These are phyloP conservation scores for Morpho achilles DNA, from an alignment of 2,888 invertebrate species.

Conservation along the genomic window DNA sequence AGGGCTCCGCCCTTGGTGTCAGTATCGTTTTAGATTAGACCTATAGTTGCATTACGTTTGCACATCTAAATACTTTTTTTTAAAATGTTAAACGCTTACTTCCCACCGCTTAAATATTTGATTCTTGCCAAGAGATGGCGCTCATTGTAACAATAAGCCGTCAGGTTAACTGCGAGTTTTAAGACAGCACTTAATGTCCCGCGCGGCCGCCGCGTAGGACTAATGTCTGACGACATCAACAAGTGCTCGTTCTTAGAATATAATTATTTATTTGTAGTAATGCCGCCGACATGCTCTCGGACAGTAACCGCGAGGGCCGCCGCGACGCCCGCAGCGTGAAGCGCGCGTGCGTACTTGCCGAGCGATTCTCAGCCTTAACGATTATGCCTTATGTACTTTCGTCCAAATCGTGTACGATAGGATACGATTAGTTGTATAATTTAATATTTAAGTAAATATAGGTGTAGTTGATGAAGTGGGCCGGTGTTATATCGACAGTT, in stretches of 20 bases:
- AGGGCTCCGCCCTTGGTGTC: too few species aligned
- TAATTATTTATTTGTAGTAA: background rate
- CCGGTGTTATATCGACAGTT: background rate
- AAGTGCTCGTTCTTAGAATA: background rate
- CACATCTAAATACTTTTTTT: background rate
- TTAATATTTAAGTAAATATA: background rate
- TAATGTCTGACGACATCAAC: background rate
- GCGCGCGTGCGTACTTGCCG: constrained; percentile 19
- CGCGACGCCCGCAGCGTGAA: background rate
- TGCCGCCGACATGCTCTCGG: background rate
- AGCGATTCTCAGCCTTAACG: constrained; percentile 17
- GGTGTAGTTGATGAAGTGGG: background rate
- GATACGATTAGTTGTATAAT: background rate
- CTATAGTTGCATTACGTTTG: background rate
- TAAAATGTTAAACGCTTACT: background rate
- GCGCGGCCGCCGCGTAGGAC: background rate
- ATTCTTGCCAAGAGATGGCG: background rate
- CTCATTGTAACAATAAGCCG: too few species aligned
- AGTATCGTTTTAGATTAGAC: background rate
- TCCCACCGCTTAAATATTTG: constrained; percentile 1
- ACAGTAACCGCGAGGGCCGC: background rate
- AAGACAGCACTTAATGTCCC: too few species aligned
- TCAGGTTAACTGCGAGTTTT: too few species aligned
- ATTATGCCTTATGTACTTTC: constrained; percentile 15
- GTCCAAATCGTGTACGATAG: constrained; percentile 16